Evolutionary conservation across 2,888 invertebrate genomes (phyloP).

Genomic region (Caenorhabditis doughertyi): DNA sequence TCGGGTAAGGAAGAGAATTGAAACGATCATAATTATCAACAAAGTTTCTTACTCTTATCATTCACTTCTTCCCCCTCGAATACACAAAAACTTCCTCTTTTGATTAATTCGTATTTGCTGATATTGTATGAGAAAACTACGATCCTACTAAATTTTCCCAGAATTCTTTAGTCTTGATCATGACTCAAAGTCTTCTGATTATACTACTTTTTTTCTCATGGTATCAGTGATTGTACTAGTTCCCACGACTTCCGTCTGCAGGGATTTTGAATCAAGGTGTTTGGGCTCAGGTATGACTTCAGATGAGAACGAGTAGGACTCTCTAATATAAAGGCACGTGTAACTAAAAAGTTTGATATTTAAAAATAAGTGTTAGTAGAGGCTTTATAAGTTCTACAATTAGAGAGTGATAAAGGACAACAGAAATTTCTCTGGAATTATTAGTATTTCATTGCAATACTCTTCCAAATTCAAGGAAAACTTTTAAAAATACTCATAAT

Average conservation of each 20-base stretch:
- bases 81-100: slow-evolving; percentile 3
- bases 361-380: neutral
- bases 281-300: too few species aligned
- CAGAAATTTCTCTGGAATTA: neutral
- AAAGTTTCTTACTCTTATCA: slow-evolving; percentile 8
- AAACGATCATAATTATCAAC: neutral
- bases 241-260: slow-evolving; percentile 16
- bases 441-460: neutral
- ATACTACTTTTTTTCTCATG: neutral
- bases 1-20: slow-evolving; percentile 3
- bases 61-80: neutral
- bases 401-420: too few species aligned
- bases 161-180: neutral
- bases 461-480: slow-evolving; percentile 3
- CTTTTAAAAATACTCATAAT: slow-evolving; percentile 24
- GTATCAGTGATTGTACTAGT: neutral
- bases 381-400: too few species aligned
- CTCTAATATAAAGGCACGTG: neutral
- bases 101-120: slow-evolving; percentile 9
- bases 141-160: slow-evolving; percentile 8
- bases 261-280: neutral
- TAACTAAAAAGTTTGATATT: neutral
- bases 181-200: slow-evolving; percentile 10
- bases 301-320: too few species aligned
- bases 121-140: slow-evolving; percentile 8